phyloP scores from a whole-genome alignment of 2,113 vertebrate genomes.

The Lophura nycthemera region DNA sequence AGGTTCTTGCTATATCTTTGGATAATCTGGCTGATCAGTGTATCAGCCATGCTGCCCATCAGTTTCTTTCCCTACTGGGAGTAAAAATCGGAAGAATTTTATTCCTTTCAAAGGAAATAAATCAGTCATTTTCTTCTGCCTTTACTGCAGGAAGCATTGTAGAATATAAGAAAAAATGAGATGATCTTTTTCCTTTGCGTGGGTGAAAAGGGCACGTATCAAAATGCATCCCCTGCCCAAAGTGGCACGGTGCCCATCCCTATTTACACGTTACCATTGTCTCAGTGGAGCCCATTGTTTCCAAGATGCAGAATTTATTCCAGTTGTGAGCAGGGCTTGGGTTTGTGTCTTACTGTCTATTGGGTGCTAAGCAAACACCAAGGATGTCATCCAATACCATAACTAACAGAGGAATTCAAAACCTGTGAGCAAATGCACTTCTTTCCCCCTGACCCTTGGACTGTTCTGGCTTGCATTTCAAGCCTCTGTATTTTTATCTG shows the following conservation, averaged over 20 bases:
- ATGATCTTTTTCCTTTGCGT: neutral
- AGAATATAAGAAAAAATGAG: neutral
- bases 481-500: neutral
- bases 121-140: neutral
- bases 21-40: neutral
- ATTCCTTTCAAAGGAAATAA: constrained; percentile 7
- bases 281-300: constrained; percentile 14
- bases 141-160: neutral
- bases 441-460: neutral
- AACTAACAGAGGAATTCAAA: constrained; percentile 34
- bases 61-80: neutral
- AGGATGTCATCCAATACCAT: neutral
- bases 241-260: neutral
- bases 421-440: neutral
- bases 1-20: neutral
- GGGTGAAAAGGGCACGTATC: neutral
- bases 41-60: neutral
- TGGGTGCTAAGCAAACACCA: constrained; percentile 26
- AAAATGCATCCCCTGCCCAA: neutral
- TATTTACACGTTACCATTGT: neutral
- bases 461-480: constrained; percentile 22
- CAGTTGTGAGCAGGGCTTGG: neutral
- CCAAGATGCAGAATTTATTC: neutral
- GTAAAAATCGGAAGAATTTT: neutral
- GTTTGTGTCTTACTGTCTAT: constrained; percentile 32